These are phyloP conservation scores for Nomada hirtipes DNA, from an alignment of 2,888 invertebrate species.

Conservation along the genomic window DNA sequence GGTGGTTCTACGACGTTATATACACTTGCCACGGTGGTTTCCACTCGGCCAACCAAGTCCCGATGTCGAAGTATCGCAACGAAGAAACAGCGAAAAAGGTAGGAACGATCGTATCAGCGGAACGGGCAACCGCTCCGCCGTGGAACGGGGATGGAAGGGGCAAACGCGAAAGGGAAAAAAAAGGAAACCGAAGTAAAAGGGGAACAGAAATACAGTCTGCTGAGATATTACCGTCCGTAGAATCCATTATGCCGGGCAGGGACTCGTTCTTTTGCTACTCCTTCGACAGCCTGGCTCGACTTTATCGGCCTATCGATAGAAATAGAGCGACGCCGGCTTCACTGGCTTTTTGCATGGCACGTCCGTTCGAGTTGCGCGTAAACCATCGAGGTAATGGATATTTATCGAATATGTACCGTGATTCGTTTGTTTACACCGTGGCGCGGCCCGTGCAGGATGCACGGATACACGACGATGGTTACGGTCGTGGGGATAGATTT, in stretches of 20 bases:
- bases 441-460: not conserved
- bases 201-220: slow-evolving; percentile 30
- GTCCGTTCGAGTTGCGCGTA: slow-evolving; percentile 25
- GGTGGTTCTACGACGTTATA: slow-evolving; percentile 12
- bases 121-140: slow-evolving; percentile 35
- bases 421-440: slow-evolving; percentile 29
- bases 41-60: slow-evolving; percentile 25
- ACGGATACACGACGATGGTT: slow-evolving; percentile 3
- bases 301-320: slow-evolving; percentile 50
- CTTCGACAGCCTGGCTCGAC: slow-evolving; percentile 35
- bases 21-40: slow-evolving; percentile 22
- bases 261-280: slow-evolving; percentile 52
- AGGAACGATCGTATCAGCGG: slow-evolving; percentile 54
- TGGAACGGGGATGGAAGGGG: not conserved
- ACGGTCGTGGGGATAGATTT: slow-evolving; percentile 30
- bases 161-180: not conserved
- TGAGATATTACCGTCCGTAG: slow-evolving; percentile 50
- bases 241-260: slow-evolving; percentile 57
- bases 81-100: slow-evolving; percentile 56
- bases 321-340: slow-evolving; percentile 37
- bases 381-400: slow-evolving; percentile 10
- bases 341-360: slow-evolving; percentile 22
- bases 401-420: slow-evolving; percentile 15
- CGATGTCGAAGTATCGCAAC: slow-evolving; percentile 12
- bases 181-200: not conserved